Evolutionary conservation across 2,888 invertebrate species (phyloP), one percentile per base, ranked within the genome.

Genomic region (Mythimna albipuncta): DNA sequence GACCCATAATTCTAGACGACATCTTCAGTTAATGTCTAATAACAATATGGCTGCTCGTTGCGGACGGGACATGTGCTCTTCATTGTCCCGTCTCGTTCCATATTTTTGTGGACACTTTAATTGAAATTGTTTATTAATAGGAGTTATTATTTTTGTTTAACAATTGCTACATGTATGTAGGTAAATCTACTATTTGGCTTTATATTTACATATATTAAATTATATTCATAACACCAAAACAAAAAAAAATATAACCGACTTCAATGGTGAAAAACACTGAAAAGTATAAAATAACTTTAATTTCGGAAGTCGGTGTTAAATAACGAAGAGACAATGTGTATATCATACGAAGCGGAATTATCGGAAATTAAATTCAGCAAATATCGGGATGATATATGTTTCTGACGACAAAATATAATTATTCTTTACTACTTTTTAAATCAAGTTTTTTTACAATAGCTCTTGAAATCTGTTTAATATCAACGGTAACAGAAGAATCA

Each of bases 1-100:
- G 87, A 87, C 85, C 89, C 88, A 89, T 91, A 90, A 91, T 87
- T 90, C 86, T 87, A 83, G 85, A 83, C 86, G 79, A 88, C 89
- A 89, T 89, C 88, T 89, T 88, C 85, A 80, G 69, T 73, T 88
- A 88, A 89, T 87, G 87, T 83, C 80, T 84, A 79, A 85, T 87
- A 87, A 86, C 86, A 88, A 87, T 81, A 85, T 86, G 83, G 82
- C 84, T 76, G 82, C 50, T 81, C 79, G 81, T 86, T 83, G 82
- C 71, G 75, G 77, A 32, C 52, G 64, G 73, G 79, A 75, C 86
- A 80, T 63, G 76, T 83, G 86, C 75, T 66, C 72, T 85, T 81
- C 77, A 86, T 81, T 81, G 82, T 70, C 58, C 35, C 54, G n/a
- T 11, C 44, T 61, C 41, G 69, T 58, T 68, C 38, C 55, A 54